Conservation (phyloP, 2,888 invertebrate species). For the Limnephilus lunatus region DNA sequence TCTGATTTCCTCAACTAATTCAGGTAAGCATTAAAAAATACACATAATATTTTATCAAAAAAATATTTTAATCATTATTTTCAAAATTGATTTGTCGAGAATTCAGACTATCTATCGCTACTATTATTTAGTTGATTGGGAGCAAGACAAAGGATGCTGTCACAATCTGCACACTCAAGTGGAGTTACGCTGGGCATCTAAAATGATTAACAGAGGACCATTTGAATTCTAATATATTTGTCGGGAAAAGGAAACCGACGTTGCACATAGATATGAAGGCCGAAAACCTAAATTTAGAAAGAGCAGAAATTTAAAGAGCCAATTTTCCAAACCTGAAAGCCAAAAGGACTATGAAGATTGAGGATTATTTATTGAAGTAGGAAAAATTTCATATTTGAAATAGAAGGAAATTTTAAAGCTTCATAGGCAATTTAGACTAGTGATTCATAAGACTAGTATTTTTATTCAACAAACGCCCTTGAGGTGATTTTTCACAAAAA, state of each 20-base stretch:
- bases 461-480: background rate
- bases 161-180: background rate
- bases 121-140: background rate
- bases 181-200: background rate
- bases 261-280: background rate
- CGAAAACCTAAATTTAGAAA: background rate
- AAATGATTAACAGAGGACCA: too few species aligned
- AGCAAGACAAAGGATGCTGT: background rate
- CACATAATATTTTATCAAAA: too few species aligned
- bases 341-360: background rate
- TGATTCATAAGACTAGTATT: background rate
- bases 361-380: background rate
- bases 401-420: background rate
- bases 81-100: too few species aligned
- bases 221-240: background rate
- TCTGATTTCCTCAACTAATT: slow-evolving; percentile 35
- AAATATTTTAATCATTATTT: too few species aligned
- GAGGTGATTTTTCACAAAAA: too few species aligned
- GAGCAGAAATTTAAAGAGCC: background rate
- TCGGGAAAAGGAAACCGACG: background rate
- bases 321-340: background rate
- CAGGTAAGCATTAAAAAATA: slow-evolving; percentile 26
- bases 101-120: too few species aligned
- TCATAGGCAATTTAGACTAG: background rate
- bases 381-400: background rate